phyloP scores from a whole-genome alignment of 1,140 invertebrate species.

The Eriocheir sinensis region DNA sequence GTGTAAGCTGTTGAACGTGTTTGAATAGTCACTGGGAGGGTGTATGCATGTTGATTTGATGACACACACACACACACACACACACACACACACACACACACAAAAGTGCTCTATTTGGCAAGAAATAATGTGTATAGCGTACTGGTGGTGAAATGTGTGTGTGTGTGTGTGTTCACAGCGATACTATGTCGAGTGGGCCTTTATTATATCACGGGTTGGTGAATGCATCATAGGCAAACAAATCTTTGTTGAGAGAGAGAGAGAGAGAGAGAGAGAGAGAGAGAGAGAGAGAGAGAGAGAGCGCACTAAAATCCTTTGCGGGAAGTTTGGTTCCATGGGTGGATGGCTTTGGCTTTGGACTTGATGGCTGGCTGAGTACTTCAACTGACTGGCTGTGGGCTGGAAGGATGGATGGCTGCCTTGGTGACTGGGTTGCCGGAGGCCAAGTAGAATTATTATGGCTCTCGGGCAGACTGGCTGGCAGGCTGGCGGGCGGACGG shows the following conservation, averaged over 20 bases:
- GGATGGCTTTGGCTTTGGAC: neutral
- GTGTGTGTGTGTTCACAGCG: no score
- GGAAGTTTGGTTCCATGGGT: neutral
- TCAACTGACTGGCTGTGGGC: neutral
- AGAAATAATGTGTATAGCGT: no score
- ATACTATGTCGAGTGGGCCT: no score
- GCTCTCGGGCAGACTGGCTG: neutral
- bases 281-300: conserved; percentile 47
- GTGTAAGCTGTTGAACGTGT: no score
- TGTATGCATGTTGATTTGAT: no score
- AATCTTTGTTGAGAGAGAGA: neutral
- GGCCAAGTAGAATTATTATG: neutral
- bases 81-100: no score
- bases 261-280: conserved; percentile 42
- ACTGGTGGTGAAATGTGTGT: no score
- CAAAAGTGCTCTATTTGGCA: no score
- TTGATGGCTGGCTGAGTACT: neutral
- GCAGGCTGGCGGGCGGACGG: neutral
- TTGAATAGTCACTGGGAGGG: no score
- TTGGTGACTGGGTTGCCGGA: neutral
- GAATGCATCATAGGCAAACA: neutral
- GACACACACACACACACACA: no score
- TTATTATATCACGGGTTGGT: neutral
- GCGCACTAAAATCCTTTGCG: neutral
- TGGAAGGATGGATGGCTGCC: neutral